Base-by-base conservation (phyloP, 2,888 invertebrate genomes). In the Stramonita haemastoma region DNA sequence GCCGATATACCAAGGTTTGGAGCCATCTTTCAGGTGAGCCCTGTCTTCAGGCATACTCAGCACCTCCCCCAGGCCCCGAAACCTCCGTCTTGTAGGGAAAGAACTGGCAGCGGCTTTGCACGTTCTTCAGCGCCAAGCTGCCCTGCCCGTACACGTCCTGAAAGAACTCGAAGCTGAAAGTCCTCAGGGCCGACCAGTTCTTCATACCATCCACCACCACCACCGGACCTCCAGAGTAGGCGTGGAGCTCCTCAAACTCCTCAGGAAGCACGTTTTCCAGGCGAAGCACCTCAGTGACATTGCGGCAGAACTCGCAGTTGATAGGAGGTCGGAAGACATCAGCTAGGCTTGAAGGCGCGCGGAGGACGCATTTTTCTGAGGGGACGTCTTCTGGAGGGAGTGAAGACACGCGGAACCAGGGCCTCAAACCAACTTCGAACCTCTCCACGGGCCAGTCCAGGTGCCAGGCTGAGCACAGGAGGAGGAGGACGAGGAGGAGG, bases 41-140 rank as follows among this genome's bases (percentile, higher is more conserved):
- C 98, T 96, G 13, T 97, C 97, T 17, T 96, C 96, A 60, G 97
- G 97, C 98, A 99, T 98, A 89, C 97, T 97, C 92, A 99, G 97
- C 0, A 98, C 98, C 91, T 99, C 98, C 87, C 97, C 96, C 0
- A 99, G 96, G 85, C 97, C 97, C 60, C 96, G 96, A 94, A 99
- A 98, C 70, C n/a, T 98, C 98, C 0, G 98, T 98, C 96, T 98
- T 95, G 96, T 99, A 99, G 0, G 99, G 98, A 95, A 99, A 98
- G 96, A 98, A 99, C 96, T 99, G 99, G 93, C 99, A 99, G 92
- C 97, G 97, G 77, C 93, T 91, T 79, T 93, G 93, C 19, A 90
- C 91, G 88, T 93, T 94, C 89, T 95, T 94, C 88, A 96, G 89
- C 34, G 93, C 95, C 13, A 94, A 92, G 90, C 96, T 95, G 87